Percentiles rank a stretch among this genome's conserved stretches.
Evolutionary conservation across 2,888 invertebrate genomes (phyloP).

Genomic region (Lasioglossum villosulum): DNA sequence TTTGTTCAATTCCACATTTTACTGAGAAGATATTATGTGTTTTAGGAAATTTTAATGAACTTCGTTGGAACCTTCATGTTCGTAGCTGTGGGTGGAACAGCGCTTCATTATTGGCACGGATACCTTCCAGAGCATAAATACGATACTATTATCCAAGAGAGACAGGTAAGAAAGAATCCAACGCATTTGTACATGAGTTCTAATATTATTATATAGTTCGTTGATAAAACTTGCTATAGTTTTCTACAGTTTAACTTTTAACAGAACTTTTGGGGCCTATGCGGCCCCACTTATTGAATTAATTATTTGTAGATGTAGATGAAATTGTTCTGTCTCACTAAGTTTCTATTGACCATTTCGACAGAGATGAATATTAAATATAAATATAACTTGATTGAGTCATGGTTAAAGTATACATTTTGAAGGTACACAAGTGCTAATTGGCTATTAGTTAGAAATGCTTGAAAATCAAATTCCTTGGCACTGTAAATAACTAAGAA

Average conservation of each 20-base stretch:
- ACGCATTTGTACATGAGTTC: neutral
- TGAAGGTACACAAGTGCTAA: too few species aligned
- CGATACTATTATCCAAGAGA: conserved; percentile 90
- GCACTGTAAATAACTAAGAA: neutral
- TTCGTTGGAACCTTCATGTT: conserved; percentile 94
- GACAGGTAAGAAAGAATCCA: conserved; percentile 85
- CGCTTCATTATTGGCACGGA: conserved; percentile 95
- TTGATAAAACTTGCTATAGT: too few species aligned
- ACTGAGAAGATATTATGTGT: conserved; percentile 64
- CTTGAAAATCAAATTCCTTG: neutral
- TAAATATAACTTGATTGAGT: neutral
- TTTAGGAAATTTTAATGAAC: conserved; percentile 95
- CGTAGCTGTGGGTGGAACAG: conserved; percentile 93
- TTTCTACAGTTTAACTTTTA: too few species aligned
- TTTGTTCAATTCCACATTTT: neutral
- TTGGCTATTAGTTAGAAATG: neutral
- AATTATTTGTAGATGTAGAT: too few species aligned
- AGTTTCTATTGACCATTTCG: neutral
- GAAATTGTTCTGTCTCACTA: neutral
- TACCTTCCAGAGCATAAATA: conserved; percentile 93
- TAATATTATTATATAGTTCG: too few species aligned
- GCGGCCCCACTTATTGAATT: too few species aligned
- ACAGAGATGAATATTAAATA: neutral
- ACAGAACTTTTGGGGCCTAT: too few species aligned
- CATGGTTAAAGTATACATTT: neutral